These are phyloP conservation scores for Mythimna pallens DNA, from an alignment of 2,888 invertebrate species.

Conservation along the genomic window DNA sequence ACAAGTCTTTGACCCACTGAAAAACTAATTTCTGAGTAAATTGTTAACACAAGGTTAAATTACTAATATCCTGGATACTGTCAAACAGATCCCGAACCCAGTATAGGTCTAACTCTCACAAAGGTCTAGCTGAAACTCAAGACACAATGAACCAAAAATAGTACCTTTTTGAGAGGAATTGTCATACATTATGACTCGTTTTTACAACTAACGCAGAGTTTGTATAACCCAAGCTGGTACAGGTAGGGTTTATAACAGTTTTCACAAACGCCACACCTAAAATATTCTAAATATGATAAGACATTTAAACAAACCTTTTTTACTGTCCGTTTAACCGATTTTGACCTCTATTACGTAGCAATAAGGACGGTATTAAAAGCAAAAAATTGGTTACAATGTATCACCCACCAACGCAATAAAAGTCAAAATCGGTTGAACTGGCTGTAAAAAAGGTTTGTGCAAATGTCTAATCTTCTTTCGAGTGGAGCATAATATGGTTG, in stretches of 20 bases:
- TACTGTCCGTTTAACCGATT: no score
- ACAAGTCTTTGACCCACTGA: background rate
- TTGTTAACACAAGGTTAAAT: background rate
- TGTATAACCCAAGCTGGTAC: background rate
- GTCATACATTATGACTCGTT: background rate
- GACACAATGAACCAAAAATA: background rate
- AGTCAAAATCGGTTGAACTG: no score
- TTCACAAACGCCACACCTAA: background rate
- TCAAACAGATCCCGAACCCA: background rate
- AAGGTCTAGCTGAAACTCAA: background rate
- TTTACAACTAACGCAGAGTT: background rate
- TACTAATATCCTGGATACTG: background rate
- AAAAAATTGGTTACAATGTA: no score
- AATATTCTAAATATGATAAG: no score
- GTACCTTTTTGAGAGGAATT: background rate
- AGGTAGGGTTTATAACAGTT: background rate
- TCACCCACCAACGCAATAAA: no score
- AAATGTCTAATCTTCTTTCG: no score
- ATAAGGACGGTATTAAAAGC: no score
- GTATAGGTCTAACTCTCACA: background rate
- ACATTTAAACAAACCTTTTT: no score
- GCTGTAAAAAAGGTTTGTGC: no score
- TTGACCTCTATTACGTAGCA: no score
- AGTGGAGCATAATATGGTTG: background rate
- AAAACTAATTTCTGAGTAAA: background rate